A percentile compares a stretch with the other conserved stretches of the same genome.
phyloP scores from a whole-genome alignment of 1,140 invertebrate genomes.

The Bombus consobrinus region DNA sequence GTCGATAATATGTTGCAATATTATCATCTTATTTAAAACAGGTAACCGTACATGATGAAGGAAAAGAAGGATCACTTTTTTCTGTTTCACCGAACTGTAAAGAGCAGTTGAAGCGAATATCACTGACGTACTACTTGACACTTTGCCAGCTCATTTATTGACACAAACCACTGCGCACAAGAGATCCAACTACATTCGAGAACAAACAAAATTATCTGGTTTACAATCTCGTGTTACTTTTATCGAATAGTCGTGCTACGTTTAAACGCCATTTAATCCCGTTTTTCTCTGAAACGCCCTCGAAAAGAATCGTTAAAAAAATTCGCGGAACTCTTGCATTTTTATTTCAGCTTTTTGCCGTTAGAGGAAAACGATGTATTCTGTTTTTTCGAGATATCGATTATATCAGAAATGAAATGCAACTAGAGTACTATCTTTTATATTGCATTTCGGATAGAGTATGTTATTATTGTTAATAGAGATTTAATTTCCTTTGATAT shows the following conservation, averaged over 20 bases:
- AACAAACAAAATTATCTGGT: slow-evolving; percentile 39
- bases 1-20: neutral
- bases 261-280: slow-evolving; percentile 28
- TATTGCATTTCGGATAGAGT: neutral
- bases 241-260: neutral
- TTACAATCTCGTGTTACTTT: slow-evolving; percentile 37
- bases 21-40: slow-evolving; percentile 3
- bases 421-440: neutral
- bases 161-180: slow-evolving; percentile 13
- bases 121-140: slow-evolving; percentile 47
- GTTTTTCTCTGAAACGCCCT: neutral
- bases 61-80: neutral
- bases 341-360: neutral
- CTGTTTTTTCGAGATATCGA: neutral
- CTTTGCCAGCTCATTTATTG: slow-evolving; percentile 41
- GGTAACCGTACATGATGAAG: neutral
- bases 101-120: neutral
- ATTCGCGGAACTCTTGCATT: neutral
- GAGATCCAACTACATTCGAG: neutral
- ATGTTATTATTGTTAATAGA: neutral
- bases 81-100: slow-evolving; percentile 9
- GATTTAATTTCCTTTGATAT: neutral
- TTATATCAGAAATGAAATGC: neutral
- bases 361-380: neutral
- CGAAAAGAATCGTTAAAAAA: neutral